Conservation (phyloP, 2,888 invertebrate species). For the Leucophenga montana region DNA sequence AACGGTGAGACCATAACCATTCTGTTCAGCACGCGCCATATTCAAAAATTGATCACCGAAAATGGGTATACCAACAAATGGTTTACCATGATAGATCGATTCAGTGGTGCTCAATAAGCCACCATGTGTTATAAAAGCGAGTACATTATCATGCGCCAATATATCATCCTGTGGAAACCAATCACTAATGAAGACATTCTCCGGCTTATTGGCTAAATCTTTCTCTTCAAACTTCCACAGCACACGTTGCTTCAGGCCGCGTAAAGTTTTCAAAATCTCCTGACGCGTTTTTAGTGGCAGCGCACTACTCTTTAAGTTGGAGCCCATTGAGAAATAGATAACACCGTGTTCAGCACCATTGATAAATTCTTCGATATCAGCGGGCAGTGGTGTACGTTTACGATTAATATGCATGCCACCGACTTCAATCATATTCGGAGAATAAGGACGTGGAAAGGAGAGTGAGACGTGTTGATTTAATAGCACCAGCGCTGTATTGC, state of each 20-base stretch:
- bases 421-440: conserved; percentile 71
- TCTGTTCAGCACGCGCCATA: conserved; percentile 67
- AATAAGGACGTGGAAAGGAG: conserved; percentile 65
- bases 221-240: conserved; percentile 71
- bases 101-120: conserved; percentile 72
- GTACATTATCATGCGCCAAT: conserved; percentile 71
- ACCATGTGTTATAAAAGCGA: conserved; percentile 72
- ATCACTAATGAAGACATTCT: conserved; percentile 55
- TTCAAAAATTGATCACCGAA: conserved; percentile 74
- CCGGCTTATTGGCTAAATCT: conserved; percentile 48
- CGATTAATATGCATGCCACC: conserved; percentile 70
- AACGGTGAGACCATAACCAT: conserved; percentile 69
- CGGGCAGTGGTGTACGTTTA: conserved; percentile 51
- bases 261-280: conserved; percentile 37
- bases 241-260: conserved; percentile 49
- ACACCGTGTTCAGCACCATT: conserved; percentile 70
- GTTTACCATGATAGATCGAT: conserved; percentile 71
- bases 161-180: conserved; percentile 72
- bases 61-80: conserved; percentile 73
- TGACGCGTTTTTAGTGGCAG: conserved; percentile 48
- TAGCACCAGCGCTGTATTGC: conserved; percentile 63
- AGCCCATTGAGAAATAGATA: conserved; percentile 73
- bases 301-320: conserved; percentile 52
- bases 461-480: conserved; percentile 69
- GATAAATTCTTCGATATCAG: conserved; percentile 64